Evolutionary conservation across 2,113 vertebrate species (phyloP).

Genomic region (Vulpes vulpes): DNA sequence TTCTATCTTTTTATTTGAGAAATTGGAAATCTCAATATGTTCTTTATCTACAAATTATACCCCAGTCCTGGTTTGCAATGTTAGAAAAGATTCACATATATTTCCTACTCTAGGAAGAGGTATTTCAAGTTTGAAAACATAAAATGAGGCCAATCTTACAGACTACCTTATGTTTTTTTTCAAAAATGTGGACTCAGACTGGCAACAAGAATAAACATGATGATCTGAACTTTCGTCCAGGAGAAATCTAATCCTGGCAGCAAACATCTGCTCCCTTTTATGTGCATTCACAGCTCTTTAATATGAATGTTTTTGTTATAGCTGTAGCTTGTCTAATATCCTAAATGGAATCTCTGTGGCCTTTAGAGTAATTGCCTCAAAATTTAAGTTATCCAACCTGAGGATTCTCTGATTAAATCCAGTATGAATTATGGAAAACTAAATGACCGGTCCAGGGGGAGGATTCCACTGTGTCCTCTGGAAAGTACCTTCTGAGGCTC

Average conservation of each 20-base stretch:
- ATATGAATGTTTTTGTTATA: slow-evolving; percentile 59
- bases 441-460: not conserved
- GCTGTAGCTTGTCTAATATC: slow-evolving; percentile 64
- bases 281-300: slow-evolving; percentile 51
- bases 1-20: slow-evolving; percentile 38
- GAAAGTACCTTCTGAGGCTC: not conserved
- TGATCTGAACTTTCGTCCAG: slow-evolving; percentile 40
- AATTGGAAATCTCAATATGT: not conserved
- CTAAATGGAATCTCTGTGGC: slow-evolving; percentile 68
- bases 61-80: not conserved
- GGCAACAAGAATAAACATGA: slow-evolving; percentile 61
- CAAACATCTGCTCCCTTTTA: slow-evolving; percentile 71
- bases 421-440: slow-evolving; percentile 69
- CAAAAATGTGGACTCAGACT: slow-evolving; percentile 29
- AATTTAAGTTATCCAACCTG: slow-evolving; percentile 58
- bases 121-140: slow-evolving; percentile 14
- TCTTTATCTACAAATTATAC: not conserved
- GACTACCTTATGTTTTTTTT: not conserved
- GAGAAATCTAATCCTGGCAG: slow-evolving; percentile 66
- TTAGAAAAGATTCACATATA: not conserved
- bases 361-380: slow-evolving; percentile 66
- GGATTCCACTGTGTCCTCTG: not conserved
- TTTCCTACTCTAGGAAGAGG: not conserved
- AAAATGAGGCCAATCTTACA: not conserved
- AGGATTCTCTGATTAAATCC: slow-evolving; percentile 45